phyloP scores from a whole-genome alignment of 2,797 vertebrate genomes.

The Buphagus erythrorhynchus region DNA sequence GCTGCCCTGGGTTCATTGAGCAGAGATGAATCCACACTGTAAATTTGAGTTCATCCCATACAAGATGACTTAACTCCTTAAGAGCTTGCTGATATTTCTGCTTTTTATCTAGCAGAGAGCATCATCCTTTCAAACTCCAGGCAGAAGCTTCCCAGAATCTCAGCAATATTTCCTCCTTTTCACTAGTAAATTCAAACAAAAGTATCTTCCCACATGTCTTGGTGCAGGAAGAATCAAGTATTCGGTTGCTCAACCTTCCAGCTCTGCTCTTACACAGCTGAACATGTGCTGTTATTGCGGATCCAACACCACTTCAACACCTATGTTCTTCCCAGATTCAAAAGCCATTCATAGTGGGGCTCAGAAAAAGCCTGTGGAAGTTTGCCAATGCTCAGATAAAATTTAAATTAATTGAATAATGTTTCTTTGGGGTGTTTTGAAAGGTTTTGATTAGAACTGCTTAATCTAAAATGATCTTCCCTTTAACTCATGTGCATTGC shows the following conservation, averaged over 20 bases:
- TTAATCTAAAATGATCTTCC: not conserved
- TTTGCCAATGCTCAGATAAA: not conserved
- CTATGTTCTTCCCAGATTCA: not conserved
- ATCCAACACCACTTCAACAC: not conserved
- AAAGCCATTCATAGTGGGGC: not conserved
- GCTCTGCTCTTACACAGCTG: not conserved
- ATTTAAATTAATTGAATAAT: not conserved
- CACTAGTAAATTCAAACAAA: not conserved
- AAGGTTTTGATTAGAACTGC: not conserved
- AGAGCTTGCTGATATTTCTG: not conserved
- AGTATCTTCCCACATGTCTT: not conserved
- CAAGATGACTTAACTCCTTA: not conserved
- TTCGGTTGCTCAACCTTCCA: not conserved
- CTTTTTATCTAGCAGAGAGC: not conserved
- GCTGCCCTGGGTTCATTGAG: accelerated
- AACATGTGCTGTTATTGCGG: not conserved
- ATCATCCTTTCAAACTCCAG: not conserved
- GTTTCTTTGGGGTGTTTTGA: not conserved
- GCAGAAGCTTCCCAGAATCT: not conserved
- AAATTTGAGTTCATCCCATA: not conserved
- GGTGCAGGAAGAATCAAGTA: not conserved
- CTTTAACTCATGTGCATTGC: not conserved
- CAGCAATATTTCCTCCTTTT: not conserved
- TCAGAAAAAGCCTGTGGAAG: not conserved
- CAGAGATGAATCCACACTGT: not conserved